Percentiles rank a stretch among this genome's conserved stretches.
phyloP scores from a whole-genome alignment of 2,113 vertebrate species.

The Ptychochromis oligacanthus region DNA sequence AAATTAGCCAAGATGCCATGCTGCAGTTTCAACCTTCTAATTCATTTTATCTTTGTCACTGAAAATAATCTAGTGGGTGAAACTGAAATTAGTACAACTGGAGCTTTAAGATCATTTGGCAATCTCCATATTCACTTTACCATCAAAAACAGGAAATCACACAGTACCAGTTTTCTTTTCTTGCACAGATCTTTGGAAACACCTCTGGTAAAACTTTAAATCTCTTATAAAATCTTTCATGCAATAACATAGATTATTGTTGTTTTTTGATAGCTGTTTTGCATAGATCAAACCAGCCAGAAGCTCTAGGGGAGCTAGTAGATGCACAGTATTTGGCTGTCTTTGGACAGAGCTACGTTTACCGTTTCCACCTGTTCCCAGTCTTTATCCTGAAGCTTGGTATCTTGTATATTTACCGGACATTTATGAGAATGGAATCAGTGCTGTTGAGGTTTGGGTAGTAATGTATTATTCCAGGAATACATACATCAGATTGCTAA shows the following conservation, averaged over 20 bases:
- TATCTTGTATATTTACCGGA: too few species aligned
- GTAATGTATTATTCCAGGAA: not conserved
- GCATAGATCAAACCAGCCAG: too few species aligned
- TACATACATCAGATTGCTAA: not conserved
- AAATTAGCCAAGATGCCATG: not conserved
- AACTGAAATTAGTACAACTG: too few species aligned
- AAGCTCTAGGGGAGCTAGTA: not conserved
- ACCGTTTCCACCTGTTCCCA: not conserved
- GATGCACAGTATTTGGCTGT: not conserved
- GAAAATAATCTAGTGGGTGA: too few species aligned
- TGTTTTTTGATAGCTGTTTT: not conserved
- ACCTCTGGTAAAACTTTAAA: not conserved
- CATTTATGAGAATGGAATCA: not conserved
- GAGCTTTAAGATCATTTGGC: too few species aligned
- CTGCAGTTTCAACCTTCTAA: not conserved
- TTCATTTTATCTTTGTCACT: not conserved
- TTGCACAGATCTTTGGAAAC: not conserved
- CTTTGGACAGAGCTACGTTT: not conserved
- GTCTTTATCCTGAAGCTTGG: not conserved
- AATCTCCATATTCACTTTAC: too few species aligned
- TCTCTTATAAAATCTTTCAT: not conserved
- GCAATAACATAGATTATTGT: not conserved
- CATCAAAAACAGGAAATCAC: not conserved
- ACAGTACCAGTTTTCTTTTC: not conserved
- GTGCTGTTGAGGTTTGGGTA: not conserved